phyloP scores from a whole-genome alignment of 2,888 invertebrate species.

The Gastracanthus pulcherrimus region DNA sequence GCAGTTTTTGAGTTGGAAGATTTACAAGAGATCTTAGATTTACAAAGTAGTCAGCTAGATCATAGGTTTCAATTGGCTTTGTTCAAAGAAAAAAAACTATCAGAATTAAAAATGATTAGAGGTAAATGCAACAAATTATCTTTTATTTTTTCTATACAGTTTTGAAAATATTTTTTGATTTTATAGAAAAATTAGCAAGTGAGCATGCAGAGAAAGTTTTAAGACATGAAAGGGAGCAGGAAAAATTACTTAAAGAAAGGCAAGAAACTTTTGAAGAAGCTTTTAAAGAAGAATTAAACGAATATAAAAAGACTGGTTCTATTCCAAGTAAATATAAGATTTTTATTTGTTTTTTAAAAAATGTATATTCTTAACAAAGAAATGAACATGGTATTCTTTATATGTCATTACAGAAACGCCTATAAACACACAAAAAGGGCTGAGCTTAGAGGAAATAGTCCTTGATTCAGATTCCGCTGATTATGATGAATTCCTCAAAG shows the following conservation, averaged over 20 bases:
- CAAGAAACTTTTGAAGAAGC: conserved; percentile 85
- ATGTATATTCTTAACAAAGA: conserved; percentile 51
- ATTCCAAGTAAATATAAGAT: conserved; percentile 79
- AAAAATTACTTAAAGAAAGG: conserved; percentile 81
- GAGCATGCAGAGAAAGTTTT: conserved; percentile 81
- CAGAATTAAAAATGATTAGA: conserved; percentile 78
- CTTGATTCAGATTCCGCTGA: conserved; percentile 81
- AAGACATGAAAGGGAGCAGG: conserved; percentile 80
- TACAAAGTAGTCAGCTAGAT: conserved; percentile 85
- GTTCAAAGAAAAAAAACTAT: conserved; percentile 85
- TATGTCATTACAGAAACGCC: conserved; percentile 66
- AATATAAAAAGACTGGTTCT: conserved; percentile 82
- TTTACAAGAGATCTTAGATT: conserved; percentile 84
- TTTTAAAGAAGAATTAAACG: conserved; percentile 83
- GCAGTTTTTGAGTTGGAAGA: conserved; percentile 84
- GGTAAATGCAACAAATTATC: conserved; percentile 76
- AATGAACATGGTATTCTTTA: conserved; percentile 22
- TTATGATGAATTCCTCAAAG: conserved; percentile 82
- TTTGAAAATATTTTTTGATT: conserved; percentile 45
- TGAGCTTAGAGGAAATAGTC: conserved; percentile 83
- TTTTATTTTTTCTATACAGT: conserved; percentile 54
- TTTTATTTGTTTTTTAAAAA: conserved; percentile 17
- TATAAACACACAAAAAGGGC: conserved; percentile 70
- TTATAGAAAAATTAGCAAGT: conserved; percentile 78
- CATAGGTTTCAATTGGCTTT: conserved; percentile 85